phyloP scores from a whole-genome alignment of 2,888 invertebrate species.

The Himalopsyche kuldschensis region DNA sequence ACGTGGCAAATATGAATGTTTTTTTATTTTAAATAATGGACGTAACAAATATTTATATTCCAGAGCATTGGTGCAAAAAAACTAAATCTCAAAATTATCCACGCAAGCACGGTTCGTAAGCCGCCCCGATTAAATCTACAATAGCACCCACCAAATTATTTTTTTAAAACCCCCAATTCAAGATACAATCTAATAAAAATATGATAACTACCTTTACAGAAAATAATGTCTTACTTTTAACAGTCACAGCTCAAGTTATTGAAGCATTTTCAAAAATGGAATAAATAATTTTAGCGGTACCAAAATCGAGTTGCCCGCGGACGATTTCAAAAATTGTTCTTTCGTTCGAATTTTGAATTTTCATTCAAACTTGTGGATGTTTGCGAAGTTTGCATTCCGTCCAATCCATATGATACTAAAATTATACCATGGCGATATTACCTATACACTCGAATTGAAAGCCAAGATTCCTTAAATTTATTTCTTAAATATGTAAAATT shows the following conservation, averaged over 20 bases:
- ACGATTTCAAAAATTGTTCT: no score
- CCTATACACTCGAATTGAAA: no score
- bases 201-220: neutral
- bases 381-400: no score
- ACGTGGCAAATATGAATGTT: neutral
- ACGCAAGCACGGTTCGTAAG: neutral
- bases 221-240: neutral
- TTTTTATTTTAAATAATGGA: neutral
- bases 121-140: conserved; percentile 8
- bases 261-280: no score
- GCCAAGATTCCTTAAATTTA: no score
- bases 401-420: no score
- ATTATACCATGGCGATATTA: no score
- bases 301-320: no score
- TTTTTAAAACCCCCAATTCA: neutral
- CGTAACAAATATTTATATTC: neutral
- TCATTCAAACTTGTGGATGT: no score
- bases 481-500: no score
- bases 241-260: neutral
- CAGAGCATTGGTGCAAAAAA: neutral
- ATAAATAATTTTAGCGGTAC: no score
- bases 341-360: no score
- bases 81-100: neutral
- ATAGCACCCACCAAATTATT: neutral
- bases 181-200: conserved; percentile 28